phyloP scores from a whole-genome alignment of 2,888 invertebrate species.

The Lutraria lutraria region DNA sequence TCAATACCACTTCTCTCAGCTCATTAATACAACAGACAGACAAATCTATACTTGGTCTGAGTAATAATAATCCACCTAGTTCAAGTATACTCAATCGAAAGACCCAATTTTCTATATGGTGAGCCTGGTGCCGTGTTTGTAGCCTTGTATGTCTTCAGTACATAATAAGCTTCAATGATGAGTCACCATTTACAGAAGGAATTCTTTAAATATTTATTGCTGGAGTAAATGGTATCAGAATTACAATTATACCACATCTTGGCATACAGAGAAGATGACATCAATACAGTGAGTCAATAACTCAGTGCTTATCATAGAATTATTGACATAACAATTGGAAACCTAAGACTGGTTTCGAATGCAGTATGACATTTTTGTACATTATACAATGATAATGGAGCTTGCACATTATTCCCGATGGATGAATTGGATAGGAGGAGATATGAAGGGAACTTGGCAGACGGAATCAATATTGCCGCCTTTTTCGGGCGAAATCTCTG shows the following conservation, averaged over 20 bases:
- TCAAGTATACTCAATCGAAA: not conserved
- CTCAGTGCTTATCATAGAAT: not conserved
- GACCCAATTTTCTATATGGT: not conserved
- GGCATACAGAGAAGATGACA: not conserved
- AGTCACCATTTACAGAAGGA: constrained; percentile 21
- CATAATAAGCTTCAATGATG: not conserved
- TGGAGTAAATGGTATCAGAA: constrained; percentile 3
- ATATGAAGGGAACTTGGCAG: constrained; percentile 17
- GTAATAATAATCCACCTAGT: constrained; percentile 6
- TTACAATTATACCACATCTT: not conserved
- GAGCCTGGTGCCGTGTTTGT: not conserved
- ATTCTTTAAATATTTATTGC: constrained; percentile 20
- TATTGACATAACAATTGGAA: constrained; percentile 26
- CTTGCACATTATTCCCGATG: constrained; percentile 26
- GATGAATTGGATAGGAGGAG: not conserved
- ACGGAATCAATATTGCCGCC: constrained; percentile 35
- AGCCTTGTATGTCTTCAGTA: not conserved
- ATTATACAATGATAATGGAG: constrained; percentile 26
- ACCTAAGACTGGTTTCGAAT: not conserved
- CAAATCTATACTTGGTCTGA: not conserved
- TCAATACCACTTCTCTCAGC: not conserved
- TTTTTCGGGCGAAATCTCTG: constrained; percentile 5
- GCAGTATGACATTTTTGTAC: constrained; percentile 30
- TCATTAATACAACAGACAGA: constrained; percentile 15
- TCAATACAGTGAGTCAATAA: not conserved